Percentiles rank a stretch among this genome's conserved stretches.
These are phyloP conservation scores for Lepidotrigona ventralis DNA, from an alignment of 1,140 invertebrate species.

Conservation along the genomic window DNA sequence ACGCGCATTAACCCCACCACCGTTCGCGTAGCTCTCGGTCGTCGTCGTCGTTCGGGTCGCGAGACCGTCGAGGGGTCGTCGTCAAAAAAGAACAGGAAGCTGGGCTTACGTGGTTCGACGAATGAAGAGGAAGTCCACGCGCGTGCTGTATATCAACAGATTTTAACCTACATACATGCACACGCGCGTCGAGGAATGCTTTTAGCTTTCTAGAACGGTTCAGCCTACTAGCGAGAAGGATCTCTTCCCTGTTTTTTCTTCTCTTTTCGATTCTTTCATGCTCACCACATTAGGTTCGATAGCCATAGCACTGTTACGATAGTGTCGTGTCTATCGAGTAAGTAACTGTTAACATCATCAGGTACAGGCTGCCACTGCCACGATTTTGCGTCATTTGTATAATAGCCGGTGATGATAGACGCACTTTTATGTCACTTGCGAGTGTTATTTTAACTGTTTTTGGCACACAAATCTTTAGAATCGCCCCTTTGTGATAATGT, in stretches of 20 bases:
- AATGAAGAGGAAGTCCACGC: slow-evolving; percentile 46
- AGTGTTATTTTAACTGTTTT: no score
- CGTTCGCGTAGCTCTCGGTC: slow-evolving; percentile 5
- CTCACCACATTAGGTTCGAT: neutral
- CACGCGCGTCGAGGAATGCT: slow-evolving; percentile 51
- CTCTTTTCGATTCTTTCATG: neutral
- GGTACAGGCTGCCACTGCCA: no score
- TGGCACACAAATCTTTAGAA: no score
- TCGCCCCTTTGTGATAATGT: no score
- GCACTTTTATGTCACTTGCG: no score
- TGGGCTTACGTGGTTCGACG: slow-evolving; percentile 14
- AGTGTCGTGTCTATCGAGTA: neutral
- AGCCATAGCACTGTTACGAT: neutral
- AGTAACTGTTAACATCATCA: no score
- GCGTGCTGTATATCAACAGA: slow-evolving; percentile 53
- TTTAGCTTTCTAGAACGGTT: slow-evolving; percentile 44
- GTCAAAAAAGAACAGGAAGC: slow-evolving; percentile 27
- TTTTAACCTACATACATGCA: slow-evolving; percentile 63
- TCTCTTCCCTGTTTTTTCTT: neutral
- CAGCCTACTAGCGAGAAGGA: neutral
- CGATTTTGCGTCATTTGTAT: no score
- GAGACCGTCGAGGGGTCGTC: slow-evolving; percentile 13
- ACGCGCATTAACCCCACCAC: slow-evolving; percentile 60
- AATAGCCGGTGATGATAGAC: no score
- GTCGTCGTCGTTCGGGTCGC: slow-evolving; percentile 29